A percentile compares a stretch with the other conserved stretches of the same genome.
These are phyloP conservation scores for Meteorus sp. DNA, from an alignment of 1,140 invertebrate genomes.

Conservation along the genomic window DNA sequence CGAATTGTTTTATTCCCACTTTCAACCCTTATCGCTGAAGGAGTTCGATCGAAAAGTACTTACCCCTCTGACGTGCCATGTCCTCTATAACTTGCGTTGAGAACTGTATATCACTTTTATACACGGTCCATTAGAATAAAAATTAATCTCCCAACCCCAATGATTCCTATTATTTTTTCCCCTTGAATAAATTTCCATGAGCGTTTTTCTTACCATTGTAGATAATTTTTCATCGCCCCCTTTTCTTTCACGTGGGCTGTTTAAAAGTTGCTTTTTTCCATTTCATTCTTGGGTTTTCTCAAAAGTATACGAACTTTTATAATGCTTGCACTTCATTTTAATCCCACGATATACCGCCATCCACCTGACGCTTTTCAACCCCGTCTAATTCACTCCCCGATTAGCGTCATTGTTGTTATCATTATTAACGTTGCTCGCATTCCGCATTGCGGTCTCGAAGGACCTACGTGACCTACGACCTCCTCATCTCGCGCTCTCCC, in stretches of 20 bases:
- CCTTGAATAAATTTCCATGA: background rate
- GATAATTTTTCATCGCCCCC: too few relatives aligned
- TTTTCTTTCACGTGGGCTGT: too few relatives aligned
- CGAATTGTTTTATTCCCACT: background rate
- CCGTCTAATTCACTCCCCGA: conserved; percentile 14
- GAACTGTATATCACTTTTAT: too few relatives aligned
- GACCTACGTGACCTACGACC: conserved; percentile 31
- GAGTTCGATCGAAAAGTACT: background rate
- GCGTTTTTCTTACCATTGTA: background rate
- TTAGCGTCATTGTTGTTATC: conserved; percentile 27
- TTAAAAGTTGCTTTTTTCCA: too few relatives aligned
- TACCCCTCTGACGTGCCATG: too few relatives aligned
- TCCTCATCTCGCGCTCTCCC: conserved; percentile 9
- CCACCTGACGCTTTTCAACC: background rate
- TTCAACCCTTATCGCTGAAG: background rate
- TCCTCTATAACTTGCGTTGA: too few relatives aligned
- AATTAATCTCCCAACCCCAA: background rate
- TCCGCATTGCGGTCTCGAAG: conserved; percentile 34
- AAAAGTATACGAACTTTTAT: too few relatives aligned
- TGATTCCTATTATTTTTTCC: background rate
- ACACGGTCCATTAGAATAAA: background rate
- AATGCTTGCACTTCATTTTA: too few relatives aligned
- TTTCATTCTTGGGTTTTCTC: too few relatives aligned
- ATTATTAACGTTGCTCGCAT: conserved; percentile 25
- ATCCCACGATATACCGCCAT: too few relatives aligned